A percentile compares a stretch with the other conserved stretches of the same genome.
Conservation (phyloP, 2,797 vertebrate species). For the Enteromius thamalakanensis region DNA sequence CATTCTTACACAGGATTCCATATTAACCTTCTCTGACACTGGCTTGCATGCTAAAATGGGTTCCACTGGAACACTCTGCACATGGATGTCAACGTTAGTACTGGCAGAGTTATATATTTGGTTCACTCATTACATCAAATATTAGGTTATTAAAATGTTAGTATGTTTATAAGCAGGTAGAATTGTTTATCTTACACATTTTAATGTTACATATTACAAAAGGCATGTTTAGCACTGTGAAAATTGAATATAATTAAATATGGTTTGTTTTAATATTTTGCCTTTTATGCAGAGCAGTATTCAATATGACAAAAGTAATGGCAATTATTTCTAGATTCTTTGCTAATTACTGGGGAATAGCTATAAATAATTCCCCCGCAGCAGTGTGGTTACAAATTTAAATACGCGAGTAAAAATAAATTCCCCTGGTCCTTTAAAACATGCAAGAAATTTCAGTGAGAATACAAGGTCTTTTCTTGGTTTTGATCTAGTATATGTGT, state of each 20-base stretch:
- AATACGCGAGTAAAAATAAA: slow-evolving; percentile 4
- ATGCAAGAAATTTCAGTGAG: not conserved
- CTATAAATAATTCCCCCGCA: slow-evolving; percentile 8
- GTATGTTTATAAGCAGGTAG: not conserved
- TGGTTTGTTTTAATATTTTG: not conserved
- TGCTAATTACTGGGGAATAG: slow-evolving; percentile 1
- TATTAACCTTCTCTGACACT: slow-evolving; percentile 31
- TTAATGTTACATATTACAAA: not conserved
- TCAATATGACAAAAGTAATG: not conserved
- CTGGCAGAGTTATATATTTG: slow-evolving; percentile 1
- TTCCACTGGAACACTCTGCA: slow-evolving; percentile 16
- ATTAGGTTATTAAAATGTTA: not conserved
- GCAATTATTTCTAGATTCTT: slow-evolving; percentile 1
- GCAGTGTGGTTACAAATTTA: slow-evolving; percentile 6
- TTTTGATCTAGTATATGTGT: not conserved
- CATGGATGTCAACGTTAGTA: not conserved
- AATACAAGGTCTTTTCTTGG: not conserved
- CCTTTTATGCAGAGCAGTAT: not conserved
- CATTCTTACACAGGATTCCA: slow-evolving; percentile 40
- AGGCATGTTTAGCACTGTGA: not conserved
- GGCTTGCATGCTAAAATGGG: slow-evolving; percentile 22
- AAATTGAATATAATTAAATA: not conserved
- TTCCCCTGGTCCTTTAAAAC: not conserved
- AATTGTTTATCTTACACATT: not conserved
- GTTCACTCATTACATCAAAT: not conserved